Percentiles rank a stretch among this genome's conserved stretches.
Evolutionary conservation across 2,113 vertebrate genomes (phyloP).

Genomic region (Vidua macroura): DNA sequence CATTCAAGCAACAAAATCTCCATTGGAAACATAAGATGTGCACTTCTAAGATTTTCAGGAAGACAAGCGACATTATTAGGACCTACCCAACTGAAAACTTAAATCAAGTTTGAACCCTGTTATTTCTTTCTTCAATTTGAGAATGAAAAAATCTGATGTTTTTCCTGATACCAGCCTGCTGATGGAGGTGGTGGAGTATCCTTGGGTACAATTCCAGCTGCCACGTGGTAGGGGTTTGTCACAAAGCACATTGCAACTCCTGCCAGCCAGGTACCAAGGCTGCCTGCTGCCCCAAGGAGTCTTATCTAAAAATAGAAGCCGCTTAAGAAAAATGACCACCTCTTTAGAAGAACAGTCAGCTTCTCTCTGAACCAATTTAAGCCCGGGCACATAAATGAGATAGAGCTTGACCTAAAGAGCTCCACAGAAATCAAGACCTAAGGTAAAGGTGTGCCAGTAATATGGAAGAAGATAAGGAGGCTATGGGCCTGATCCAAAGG

Average conservation of each 20-base stretch:
- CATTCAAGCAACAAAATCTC: background rate
- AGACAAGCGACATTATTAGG: background rate
- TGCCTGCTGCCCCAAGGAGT: conserved; percentile 2
- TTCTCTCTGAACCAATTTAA: conserved; percentile 59
- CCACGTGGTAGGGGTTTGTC: background rate
- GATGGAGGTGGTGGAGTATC: background rate
- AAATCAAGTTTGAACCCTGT: background rate
- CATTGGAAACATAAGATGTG: accelerated
- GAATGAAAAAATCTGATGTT: background rate
- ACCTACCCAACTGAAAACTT: background rate
- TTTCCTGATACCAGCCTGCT: background rate
- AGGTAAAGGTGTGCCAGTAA: conserved; percentile 33
- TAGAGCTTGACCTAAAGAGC: conserved; percentile 56
- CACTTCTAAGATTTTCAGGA: background rate
- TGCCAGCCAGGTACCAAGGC: background rate
- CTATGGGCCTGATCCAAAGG: conserved; percentile 33
- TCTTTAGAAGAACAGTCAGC: conserved; percentile 49
- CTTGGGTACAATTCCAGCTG: background rate
- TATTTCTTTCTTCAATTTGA: background rate
- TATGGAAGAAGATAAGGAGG: conserved; percentile 33
- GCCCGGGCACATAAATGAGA: conserved; percentile 23
- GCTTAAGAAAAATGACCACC: conserved; percentile 60
- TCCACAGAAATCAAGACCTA: conserved; percentile 48
- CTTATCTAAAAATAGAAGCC: conserved; percentile 50
- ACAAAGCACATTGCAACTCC: background rate